Evolutionary conservation across 1,140 invertebrate genomes (phyloP).

Genomic region (Idris sp.): DNA sequence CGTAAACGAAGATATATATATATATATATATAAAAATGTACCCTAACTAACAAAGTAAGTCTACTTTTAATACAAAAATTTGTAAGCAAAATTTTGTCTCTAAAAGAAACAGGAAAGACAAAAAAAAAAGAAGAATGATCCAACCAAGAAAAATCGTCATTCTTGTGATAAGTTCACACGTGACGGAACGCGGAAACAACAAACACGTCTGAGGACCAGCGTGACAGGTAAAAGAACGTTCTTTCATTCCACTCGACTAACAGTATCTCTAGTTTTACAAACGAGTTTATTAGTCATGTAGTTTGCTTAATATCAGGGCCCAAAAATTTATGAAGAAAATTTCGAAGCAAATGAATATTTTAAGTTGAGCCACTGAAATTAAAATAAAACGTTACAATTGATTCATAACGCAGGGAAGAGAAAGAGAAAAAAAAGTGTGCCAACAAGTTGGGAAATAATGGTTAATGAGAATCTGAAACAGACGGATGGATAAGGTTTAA

Average conservation of each 20-base stretch:
- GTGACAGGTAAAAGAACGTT: conserved; percentile 42
- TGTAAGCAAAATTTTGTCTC: no score
- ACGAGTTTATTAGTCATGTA: conserved; percentile 43
- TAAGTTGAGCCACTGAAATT: no score
- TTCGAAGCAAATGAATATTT: no score
- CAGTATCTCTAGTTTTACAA: conserved; percentile 55
- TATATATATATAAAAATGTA: no score
- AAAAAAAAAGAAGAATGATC: conserved; percentile 8
- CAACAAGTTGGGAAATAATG: conserved; percentile 24
- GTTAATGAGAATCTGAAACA: conserved; percentile 34
- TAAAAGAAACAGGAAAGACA: no score
- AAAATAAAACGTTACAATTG: no score
- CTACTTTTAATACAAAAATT: no score
- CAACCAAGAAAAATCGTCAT: conserved; percentile 42
- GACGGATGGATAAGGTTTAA: conserved; percentile 27
- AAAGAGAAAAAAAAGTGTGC: not conserved
- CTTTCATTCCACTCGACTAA: conserved; percentile 34
- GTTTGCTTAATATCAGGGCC: conserved; percentile 13
- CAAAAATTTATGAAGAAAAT: no score
- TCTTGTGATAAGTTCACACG: conserved; percentile 59
- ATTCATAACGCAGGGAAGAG: no score
- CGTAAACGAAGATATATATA: no score
- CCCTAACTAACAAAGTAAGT: no score
- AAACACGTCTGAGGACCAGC: conserved; percentile 43
- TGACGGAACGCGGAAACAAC: conserved; percentile 70